These are phyloP conservation scores for Vespertilio murinus DNA, from an alignment of 2,797 vertebrate species.

Conservation along the genomic window DNA sequence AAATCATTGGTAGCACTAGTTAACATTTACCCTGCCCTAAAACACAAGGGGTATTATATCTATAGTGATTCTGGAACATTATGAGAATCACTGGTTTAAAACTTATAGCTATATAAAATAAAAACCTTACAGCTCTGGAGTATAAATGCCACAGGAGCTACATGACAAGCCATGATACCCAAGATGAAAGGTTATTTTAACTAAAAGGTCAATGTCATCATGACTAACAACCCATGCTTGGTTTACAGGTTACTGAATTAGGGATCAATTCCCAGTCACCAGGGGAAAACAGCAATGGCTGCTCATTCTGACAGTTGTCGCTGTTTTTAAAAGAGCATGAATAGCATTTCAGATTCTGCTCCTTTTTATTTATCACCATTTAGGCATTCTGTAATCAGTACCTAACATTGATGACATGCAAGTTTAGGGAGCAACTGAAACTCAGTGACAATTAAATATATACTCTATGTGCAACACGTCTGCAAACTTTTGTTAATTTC, in stretches of 20 bases:
- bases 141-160: not conserved
- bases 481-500: not conserved
- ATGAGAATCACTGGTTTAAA: not conserved
- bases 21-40: constrained; percentile 16
- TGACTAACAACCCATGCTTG: not conserved
- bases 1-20: constrained; percentile 8
- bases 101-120: not conserved
- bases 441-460: not conserved
- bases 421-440: not conserved
- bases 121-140: not conserved
- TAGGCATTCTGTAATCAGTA: not conserved
- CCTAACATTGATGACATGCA: not conserved
- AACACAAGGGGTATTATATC: not conserved
- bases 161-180: not conserved
- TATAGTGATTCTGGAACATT: constrained; percentile 5
- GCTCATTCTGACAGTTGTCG: not conserved
- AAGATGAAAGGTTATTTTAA: not conserved
- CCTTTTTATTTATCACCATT: not conserved
- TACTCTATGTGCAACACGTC: not conserved
- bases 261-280: not conserved
- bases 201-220: constrained; percentile 32
- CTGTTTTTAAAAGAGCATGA: not conserved
- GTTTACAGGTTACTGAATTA: not conserved
- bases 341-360: not conserved
- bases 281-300: not conserved